These are phyloP conservation scores for Pseudopipra pipra DNA, from an alignment of 2,113 vertebrate genomes.

Conservation along the genomic window DNA sequence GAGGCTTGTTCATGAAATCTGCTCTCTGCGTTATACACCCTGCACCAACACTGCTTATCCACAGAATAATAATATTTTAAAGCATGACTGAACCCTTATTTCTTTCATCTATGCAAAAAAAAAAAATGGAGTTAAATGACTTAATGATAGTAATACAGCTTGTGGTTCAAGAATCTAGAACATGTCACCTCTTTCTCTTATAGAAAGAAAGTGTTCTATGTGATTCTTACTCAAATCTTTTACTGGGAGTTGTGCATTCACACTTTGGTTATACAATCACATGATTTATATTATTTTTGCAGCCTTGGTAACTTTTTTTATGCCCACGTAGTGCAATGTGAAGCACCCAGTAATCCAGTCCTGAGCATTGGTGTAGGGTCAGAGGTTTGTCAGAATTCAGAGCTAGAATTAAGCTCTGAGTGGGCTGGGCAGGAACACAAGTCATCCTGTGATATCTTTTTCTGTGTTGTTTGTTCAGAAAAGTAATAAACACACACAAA, in stretches of 20 bases:
- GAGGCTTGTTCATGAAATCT: neutral
- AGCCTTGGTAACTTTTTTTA: neutral
- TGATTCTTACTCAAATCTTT: neutral
- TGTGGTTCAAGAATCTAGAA: neutral
- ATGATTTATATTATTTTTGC: neutral
- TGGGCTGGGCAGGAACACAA: neutral
- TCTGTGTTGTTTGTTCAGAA: neutral
- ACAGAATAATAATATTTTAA: neutral
- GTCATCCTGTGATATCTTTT: neutral
- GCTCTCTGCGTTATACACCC: neutral
- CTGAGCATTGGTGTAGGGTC: neutral
- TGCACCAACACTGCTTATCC: neutral
- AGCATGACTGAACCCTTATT: neutral
- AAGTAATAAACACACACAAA: too few species aligned
- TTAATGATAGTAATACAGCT: neutral
- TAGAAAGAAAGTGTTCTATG: fast-evolving
- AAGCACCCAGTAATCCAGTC: neutral
- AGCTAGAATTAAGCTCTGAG: neutral
- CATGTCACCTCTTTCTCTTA: neutral
- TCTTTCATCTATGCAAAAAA: neutral
- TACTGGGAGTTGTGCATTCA: neutral
- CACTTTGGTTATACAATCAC: neutral
- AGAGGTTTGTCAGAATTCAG: neutral
- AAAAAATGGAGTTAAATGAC: neutral
- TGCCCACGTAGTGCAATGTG: neutral